Evolutionary conservation across 1,140 invertebrate species (phyloP).

Genomic region (Pissodes strobi): DNA sequence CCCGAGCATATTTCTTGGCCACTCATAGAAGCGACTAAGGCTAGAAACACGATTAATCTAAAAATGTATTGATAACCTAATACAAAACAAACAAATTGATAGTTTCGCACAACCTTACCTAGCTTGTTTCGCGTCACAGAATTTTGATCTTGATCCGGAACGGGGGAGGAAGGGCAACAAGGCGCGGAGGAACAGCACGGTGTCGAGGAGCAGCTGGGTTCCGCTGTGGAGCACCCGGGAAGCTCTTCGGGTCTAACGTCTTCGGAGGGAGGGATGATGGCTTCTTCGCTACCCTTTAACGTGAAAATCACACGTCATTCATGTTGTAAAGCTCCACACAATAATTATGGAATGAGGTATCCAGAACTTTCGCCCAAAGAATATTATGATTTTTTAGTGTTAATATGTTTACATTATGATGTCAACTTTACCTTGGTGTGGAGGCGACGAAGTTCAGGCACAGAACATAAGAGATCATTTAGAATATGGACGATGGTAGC

Average conservation of each 20-base stretch:
- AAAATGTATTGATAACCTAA: too few relatives aligned
- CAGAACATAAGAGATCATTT: conserved; percentile 89
- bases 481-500: conserved; percentile 94
- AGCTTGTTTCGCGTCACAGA: conserved; percentile 75
- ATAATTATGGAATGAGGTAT: too few relatives aligned
- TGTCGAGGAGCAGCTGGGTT: conserved; percentile 40
- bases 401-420: too few relatives aligned
- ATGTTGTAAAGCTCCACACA: too few relatives aligned
- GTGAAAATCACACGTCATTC: too few relatives aligned
- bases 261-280: conserved; percentile 30
- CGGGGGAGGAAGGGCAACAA: conserved; percentile 44
- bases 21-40: too few relatives aligned
- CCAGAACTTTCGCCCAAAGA: too few relatives aligned
- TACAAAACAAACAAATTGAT: too few relatives aligned
- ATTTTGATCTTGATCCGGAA: conserved; percentile 56
- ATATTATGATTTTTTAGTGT: too few relatives aligned
- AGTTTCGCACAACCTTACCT: conserved; percentile 5
- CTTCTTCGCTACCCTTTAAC: conserved; percentile 28
- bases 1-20: too few relatives aligned
- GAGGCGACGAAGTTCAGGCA: conserved; percentile 61
- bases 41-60: too few relatives aligned
- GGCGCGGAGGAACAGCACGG: conserved; percentile 17
- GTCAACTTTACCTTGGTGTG: conserved; percentile 20
- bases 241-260: conserved; percentile 4
- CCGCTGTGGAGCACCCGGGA: conserved; percentile 50